phyloP scores from a whole-genome alignment of 2,888 invertebrate genomes.

The Hydrotaea cyrtoneurina region DNA sequence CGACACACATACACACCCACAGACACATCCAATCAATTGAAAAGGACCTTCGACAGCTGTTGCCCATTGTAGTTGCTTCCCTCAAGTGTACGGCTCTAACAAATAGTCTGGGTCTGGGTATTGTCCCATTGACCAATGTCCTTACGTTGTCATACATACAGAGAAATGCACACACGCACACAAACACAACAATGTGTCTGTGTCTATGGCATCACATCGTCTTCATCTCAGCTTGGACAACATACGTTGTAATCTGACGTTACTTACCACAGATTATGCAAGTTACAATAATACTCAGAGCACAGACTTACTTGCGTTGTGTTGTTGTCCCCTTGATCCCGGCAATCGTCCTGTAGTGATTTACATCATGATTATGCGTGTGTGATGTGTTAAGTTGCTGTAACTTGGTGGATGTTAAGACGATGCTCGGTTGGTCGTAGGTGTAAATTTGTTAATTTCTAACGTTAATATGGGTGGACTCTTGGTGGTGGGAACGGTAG shows the following conservation, averaged over 20 bases:
- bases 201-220: slow-evolving; percentile 20
- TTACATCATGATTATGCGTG: slow-evolving; percentile 37
- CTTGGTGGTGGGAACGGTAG: too few relatives aligned
- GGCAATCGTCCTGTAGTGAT: slow-evolving; percentile 23
- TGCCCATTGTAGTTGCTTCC: slow-evolving; percentile 42
- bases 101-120: slow-evolving; percentile 22
- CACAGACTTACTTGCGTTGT: slow-evolving; percentile 51
- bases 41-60: slow-evolving; percentile 61
- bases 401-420: background rate
- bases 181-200: background rate
- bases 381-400: slow-evolving; percentile 40
- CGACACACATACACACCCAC: slow-evolving; percentile 34
- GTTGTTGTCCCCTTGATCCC: slow-evolving; percentile 60
- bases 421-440: slow-evolving; percentile 49
- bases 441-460: slow-evolving; percentile 76
- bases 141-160: slow-evolving; percentile 35
- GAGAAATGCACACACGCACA: background rate
- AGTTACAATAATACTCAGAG: slow-evolving; percentile 70
- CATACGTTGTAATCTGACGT: slow-evolving; percentile 74
- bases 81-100: slow-evolving; percentile 31
- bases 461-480: slow-evolving; percentile 71
- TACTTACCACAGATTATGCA: slow-evolving; percentile 79
- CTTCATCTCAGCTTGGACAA: slow-evolving; percentile 61
- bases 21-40: slow-evolving; percentile 13
- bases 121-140: slow-evolving; percentile 53